These are phyloP conservation scores for Kuschelorhynchus macadamiae DNA, from an alignment of 2,888 invertebrate genomes.

Conservation along the genomic window DNA sequence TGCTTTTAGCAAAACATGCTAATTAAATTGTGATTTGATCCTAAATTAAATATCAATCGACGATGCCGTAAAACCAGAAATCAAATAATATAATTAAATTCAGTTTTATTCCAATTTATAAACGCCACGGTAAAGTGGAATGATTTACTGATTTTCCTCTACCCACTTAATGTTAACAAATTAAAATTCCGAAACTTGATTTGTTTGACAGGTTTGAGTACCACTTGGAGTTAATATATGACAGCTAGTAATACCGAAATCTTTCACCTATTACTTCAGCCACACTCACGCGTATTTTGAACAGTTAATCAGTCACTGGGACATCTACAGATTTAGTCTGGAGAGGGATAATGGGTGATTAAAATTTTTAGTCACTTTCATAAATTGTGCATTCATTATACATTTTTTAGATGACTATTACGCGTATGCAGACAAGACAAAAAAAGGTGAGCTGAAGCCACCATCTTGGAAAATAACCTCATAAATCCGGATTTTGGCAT, in stretches of 20 bases:
- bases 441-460: too few relatives aligned
- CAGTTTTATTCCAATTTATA: neutral
- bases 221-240: slow-evolving; percentile 4
- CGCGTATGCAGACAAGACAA: too few relatives aligned
- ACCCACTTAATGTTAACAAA: slow-evolving; percentile 15
- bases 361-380: too few relatives aligned
- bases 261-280: neutral
- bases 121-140: slow-evolving; percentile 11
- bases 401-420: too few relatives aligned
- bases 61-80: neutral
- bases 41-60: slow-evolving; percentile 1
- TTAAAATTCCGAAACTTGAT: slow-evolving; percentile 22
- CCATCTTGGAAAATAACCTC: too few relatives aligned
- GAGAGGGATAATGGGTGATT: too few relatives aligned
- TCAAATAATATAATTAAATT: neutral
- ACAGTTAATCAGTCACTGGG: too few relatives aligned
- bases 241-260: neutral
- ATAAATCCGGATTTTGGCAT: too few relatives aligned
- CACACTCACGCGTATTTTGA: slow-evolving; percentile 11
- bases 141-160: slow-evolving; percentile 24
- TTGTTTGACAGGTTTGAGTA: slow-evolving; percentile 1
- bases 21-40: neutral
- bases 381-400: too few relatives aligned
- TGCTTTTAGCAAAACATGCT: slow-evolving; percentile 7
- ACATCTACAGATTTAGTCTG: too few relatives aligned